These are phyloP conservation scores for Eupithecia insigniata DNA, from an alignment of 2,888 invertebrate genomes.

Conservation along the genomic window DNA sequence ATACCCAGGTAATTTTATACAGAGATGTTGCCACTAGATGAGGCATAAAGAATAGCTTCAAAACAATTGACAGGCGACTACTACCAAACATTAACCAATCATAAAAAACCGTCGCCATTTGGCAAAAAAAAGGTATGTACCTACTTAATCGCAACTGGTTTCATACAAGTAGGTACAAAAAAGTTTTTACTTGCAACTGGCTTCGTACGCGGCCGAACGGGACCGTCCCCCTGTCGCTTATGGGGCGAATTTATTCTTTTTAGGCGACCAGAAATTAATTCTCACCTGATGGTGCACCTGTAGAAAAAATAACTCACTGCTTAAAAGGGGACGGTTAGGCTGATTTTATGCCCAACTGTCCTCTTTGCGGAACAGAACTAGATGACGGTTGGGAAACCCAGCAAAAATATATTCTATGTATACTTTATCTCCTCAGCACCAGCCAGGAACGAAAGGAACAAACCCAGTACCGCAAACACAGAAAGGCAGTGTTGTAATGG, in stretches of 20 bases:
- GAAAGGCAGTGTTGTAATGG: not conserved
- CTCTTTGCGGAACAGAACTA: not conserved
- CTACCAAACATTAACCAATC: not conserved
- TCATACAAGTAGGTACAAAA: too few relatives aligned
- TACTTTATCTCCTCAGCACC: not conserved
- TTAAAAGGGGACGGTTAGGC: not conserved
- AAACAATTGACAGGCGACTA: not conserved
- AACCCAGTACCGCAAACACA: not conserved
- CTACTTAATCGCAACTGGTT: too few relatives aligned
- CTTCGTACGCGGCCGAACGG: too few relatives aligned
- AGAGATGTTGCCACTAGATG: not conserved
- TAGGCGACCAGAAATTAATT: too few relatives aligned
- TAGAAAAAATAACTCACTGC: too few relatives aligned
- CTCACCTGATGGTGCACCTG: too few relatives aligned
- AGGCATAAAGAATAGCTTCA: not conserved
- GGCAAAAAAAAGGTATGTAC: too few relatives aligned
- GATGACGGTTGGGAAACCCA: not conserved
- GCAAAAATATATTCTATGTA: not conserved
- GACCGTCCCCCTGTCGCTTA: not conserved
- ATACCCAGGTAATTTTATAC: slow-evolving; percentile 3
- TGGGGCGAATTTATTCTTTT: too few relatives aligned
- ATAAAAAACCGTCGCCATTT: not conserved
- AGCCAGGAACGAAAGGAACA: not conserved
- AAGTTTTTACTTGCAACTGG: too few relatives aligned
- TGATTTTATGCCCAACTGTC: not conserved